These are phyloP conservation scores for Pelusios castaneus DNA, from an alignment of 2,113 vertebrate genomes.

Conservation along the genomic window DNA sequence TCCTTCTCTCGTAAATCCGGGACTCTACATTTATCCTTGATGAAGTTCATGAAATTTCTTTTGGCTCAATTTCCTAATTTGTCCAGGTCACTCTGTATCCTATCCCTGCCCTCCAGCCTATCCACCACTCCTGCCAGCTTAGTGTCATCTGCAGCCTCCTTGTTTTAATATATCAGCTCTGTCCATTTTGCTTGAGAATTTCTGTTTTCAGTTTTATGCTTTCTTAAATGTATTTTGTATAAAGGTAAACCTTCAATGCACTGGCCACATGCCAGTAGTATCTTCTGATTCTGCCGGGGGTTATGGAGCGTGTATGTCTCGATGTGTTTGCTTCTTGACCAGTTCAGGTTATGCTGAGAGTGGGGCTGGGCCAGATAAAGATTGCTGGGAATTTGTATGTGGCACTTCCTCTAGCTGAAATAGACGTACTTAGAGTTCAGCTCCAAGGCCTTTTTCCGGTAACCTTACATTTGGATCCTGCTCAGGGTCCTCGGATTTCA, in stretches of 20 bases:
- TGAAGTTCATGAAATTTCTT: too few species aligned
- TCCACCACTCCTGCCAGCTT: too few species aligned
- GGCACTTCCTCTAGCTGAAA: fast-evolving
- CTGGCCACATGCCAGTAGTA: constrained; percentile 53
- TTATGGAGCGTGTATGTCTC: constrained; percentile 63
- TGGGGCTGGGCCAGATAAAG: background rate
- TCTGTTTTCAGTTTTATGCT: background rate
- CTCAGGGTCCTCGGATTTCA: background rate
- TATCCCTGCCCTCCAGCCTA: too few species aligned
- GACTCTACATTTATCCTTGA: too few species aligned
- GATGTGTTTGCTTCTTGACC: constrained; percentile 45
- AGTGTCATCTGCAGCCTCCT: too few species aligned
- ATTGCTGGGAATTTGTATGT: background rate
- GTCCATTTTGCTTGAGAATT: constrained; percentile 39
- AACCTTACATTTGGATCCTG: background rate
- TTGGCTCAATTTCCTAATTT: too few species aligned
- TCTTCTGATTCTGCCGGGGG: constrained; percentile 58
- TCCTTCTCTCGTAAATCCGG: too few species aligned
- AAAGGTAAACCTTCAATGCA: constrained; percentile 71
- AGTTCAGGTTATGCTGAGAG: background rate
- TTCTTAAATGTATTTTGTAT: constrained; percentile 68
- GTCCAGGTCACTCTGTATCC: too few species aligned
- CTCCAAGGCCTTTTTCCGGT: background rate
- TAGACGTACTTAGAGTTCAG: background rate
- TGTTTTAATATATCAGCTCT: background rate